phyloP scores from a whole-genome alignment of 2,113 vertebrate genomes.

The Callipepla californica region DNA sequence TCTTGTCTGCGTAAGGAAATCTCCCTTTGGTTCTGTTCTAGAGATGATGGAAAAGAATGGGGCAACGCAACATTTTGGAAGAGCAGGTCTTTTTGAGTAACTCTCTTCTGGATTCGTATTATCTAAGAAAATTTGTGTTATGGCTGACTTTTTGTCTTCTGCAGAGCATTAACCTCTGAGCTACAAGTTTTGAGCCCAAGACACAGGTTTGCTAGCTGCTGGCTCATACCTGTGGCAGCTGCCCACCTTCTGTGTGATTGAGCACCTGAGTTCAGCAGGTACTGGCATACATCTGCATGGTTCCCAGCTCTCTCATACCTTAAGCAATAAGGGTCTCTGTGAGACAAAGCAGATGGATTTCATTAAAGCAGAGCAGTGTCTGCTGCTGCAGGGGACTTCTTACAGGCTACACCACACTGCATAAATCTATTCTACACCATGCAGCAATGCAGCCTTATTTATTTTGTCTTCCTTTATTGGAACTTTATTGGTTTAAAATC shows the following conservation, averaged over 20 bases:
- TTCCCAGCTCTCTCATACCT: background rate
- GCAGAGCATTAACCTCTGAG: background rate
- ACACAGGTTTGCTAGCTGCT: background rate
- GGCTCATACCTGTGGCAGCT: background rate
- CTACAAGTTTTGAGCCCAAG: background rate
- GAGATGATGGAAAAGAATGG: background rate
- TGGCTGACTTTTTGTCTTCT: background rate
- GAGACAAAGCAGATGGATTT: conserved; percentile 3
- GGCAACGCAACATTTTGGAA: background rate
- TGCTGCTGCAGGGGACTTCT: background rate
- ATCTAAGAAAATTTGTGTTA: background rate
- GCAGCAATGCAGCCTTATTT: background rate
- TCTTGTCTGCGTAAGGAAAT: background rate
- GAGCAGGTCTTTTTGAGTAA: fast-evolving
- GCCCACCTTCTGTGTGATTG: background rate
- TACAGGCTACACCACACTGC: background rate
- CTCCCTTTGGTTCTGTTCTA: background rate
- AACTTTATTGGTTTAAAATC: background rate
- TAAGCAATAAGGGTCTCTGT: background rate
- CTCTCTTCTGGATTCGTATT: background rate
- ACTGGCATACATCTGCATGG: background rate
- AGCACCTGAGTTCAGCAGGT: background rate
- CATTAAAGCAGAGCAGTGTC: background rate
- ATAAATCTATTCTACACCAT: background rate
- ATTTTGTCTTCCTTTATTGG: background rate